Percentiles rank a stretch among this genome's conserved stretches.
Conservation (phyloP, 2,888 invertebrate species). For the Argyresthia albistria region DNA sequence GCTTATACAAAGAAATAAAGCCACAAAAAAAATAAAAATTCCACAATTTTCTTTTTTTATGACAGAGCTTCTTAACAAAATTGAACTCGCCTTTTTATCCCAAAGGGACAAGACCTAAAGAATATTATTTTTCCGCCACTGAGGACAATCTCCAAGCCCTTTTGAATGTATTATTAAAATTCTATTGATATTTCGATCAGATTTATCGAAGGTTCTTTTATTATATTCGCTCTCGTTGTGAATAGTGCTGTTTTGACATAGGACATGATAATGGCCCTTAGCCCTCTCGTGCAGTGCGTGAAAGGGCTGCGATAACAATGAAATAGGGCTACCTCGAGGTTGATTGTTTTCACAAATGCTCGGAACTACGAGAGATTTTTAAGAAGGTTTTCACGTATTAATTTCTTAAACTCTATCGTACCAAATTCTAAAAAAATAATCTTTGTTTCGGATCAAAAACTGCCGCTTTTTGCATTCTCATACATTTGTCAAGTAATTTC, state of each 20-base stretch:
- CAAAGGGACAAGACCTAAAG: conserved; percentile 37
- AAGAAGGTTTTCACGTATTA: too few relatives aligned
- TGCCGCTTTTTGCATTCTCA: too few relatives aligned
- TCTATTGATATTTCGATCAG: conserved; percentile 34
- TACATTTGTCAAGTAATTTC: too few relatives aligned
- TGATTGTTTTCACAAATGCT: not conserved
- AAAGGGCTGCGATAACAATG: too few relatives aligned
- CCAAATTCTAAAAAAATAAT: too few relatives aligned
- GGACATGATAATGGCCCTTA: not conserved
- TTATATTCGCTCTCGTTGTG: not conserved
- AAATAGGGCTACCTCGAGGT: too few relatives aligned
- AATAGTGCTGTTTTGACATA: not conserved
- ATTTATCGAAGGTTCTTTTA: conserved; percentile 1
- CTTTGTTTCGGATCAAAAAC: too few relatives aligned
- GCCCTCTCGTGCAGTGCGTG: too few relatives aligned
- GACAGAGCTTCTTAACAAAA: conserved; percentile 34
- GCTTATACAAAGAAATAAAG: too few relatives aligned
- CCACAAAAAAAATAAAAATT: too few relatives aligned
- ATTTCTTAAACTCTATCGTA: too few relatives aligned
- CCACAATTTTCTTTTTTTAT: not conserved
- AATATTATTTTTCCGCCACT: conserved; percentile 48
- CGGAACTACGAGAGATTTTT: too few relatives aligned
- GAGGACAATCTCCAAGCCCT: conserved; percentile 36
- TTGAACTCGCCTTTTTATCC: conserved; percentile 49
- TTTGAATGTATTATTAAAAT: conserved; percentile 55